Conservation (phyloP, 2,888 invertebrate genomes). For the Cacoxenus indagator region DNA sequence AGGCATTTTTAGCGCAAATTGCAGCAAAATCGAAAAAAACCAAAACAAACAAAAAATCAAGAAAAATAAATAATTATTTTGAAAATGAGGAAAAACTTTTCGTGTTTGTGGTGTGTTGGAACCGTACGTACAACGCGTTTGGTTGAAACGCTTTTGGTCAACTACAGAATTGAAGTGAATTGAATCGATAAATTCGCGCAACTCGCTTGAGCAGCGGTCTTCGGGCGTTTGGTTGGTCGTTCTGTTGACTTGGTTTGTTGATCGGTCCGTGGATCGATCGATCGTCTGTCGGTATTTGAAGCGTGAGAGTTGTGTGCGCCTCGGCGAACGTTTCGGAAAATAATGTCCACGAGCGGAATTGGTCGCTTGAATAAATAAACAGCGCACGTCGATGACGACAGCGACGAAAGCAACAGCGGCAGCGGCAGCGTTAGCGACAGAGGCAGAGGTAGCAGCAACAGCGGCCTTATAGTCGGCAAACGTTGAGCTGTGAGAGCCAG, state of each 20-base stretch:
- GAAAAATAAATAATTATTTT: too few relatives aligned
- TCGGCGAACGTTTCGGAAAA: constrained; percentile 68
- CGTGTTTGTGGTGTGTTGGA: constrained; percentile 5
- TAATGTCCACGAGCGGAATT: constrained; percentile 71
- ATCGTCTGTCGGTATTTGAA: too few relatives aligned
- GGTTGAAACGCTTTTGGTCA: not conserved
- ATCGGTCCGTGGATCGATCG: not conserved
- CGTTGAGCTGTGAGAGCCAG: constrained; percentile 21
- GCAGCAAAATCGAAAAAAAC: too few relatives aligned
- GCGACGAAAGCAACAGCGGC: constrained; percentile 38
- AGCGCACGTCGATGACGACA: constrained; percentile 39
- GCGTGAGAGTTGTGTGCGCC: constrained; percentile 35
- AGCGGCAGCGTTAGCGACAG: constrained; percentile 5
- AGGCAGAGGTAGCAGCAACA: not conserved
- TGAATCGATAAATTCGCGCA: not conserved
- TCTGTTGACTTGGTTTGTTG: too few relatives aligned
- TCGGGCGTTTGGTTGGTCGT: not conserved
- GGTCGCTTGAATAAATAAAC: constrained; percentile 71
- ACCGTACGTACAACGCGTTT: constrained; percentile 1
- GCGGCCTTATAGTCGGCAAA: too few relatives aligned
- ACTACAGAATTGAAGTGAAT: not conserved
- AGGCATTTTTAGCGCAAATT: too few relatives aligned
- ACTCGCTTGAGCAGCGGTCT: too few relatives aligned
- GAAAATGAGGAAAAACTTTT: too few relatives aligned
- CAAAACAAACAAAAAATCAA: too few relatives aligned